Base-by-base conservation (phyloP, 2,888 invertebrate genomes). In the Exephanes ischioxanthus region DNA sequence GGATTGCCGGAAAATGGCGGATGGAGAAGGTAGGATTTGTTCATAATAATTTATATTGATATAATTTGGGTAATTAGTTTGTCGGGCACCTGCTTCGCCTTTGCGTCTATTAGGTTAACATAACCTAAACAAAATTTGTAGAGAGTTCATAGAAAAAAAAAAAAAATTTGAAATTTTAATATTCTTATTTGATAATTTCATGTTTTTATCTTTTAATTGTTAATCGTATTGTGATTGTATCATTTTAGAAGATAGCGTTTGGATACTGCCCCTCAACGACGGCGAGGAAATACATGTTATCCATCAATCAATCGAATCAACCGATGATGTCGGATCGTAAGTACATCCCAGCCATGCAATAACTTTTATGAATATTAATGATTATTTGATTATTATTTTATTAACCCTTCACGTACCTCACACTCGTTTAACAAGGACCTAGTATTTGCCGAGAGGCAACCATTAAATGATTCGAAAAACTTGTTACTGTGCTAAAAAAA, bases 21-120 rank as follows among this genome's bases (percentile, higher is more conserved):
- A 63, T 30, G 63, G 6, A 30, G 63, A 63, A 30, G 63, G 63
- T 63, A 63, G 30, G 63, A 63, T 37, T 63, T 63, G 33, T 63
- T 63, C 30, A n/a, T 63, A 22, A 61, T 63, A 37, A 63, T 63
- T 30, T 33, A 63, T 63, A 33, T 33, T 33, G 11, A 48, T 48
- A 48, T 16, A 48, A 48, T 11, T 48, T 11, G 11, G 63, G 0
- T 63, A 63, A 6, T 11, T 16, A 2, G 30, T 63, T 63, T n/a
- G 33, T 33, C 37, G 63, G 63, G 30, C 16, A 63, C 30, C 63
- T 33, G 33, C 30, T 30, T 30, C 33, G 63, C 63, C 37, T 37
- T 37, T 37, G 37, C 63, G 63, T 33, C 63, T 63, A 37, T 37
- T 37, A 30, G 33, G 30, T 63, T 63, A 61, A 61, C 61, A 33